Conservation (phyloP, 2,797 vertebrate genomes). For the Etheostoma perlongum region DNA sequence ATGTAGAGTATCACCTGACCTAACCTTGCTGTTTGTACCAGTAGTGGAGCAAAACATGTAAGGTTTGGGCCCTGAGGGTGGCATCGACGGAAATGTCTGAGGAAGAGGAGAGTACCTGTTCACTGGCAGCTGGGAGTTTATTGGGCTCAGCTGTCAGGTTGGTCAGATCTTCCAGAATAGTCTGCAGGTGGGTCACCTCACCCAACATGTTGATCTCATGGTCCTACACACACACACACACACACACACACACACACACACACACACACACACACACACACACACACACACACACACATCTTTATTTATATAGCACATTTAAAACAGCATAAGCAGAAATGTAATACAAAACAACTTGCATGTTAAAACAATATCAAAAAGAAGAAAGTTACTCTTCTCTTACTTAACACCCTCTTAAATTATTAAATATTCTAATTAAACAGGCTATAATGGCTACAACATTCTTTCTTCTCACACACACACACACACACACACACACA, state of each 20-base stretch:
- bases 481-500: neutral
- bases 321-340: no score
- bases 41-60: neutral
- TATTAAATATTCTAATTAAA: neutral
- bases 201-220: constrained; percentile 90
- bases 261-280: constrained; percentile 24
- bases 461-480: no score
- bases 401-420: neutral
- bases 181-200: constrained; percentile 89
- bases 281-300: no score
- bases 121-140: constrained; percentile 86
- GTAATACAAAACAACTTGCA: no score
- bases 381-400: no score
- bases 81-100: neutral
- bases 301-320: no score
- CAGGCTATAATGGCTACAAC: neutral
- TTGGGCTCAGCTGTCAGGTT: constrained; percentile 85
- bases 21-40: neutral
- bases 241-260: neutral
- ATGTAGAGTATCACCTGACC: no score
- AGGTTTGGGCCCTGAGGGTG: neutral
- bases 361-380: no score
- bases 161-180: constrained; percentile 87
- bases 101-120: constrained; percentile 77
- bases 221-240: constrained; percentile 74